These are phyloP conservation scores for Bungarus multicinctus DNA, from an alignment of 2,113 vertebrate species.

Conservation along the genomic window DNA sequence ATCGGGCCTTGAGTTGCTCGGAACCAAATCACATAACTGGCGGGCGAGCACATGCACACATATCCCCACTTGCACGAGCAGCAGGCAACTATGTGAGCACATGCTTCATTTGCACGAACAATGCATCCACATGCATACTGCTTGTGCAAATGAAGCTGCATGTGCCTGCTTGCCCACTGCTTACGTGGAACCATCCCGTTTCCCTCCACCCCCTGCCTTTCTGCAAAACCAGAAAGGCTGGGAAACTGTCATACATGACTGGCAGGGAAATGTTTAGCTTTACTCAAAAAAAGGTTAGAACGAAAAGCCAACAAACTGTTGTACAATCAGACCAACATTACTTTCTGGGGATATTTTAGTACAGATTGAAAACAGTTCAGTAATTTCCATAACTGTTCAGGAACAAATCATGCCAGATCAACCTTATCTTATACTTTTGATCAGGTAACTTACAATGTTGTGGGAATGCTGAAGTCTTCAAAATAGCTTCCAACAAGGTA, in stretches of 20 bases:
- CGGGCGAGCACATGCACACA: not conserved
- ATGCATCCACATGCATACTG: not conserved
- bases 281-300: not conserved
- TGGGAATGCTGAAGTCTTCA: not conserved
- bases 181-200: rapidly evolving
- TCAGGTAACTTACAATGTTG: not conserved
- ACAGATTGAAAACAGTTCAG: not conserved
- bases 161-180: not conserved
- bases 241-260: not conserved
- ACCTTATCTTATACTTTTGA: not conserved
- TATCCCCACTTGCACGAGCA: not conserved
- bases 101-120: not conserved
- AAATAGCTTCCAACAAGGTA: not conserved
- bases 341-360: not conserved
- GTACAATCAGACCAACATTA: not conserved
- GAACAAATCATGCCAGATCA: not conserved
- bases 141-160: not conserved
- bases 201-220: not conserved
- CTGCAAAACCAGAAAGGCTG: not conserved
- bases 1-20: not conserved
- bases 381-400: not conserved
- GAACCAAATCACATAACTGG: not conserved
- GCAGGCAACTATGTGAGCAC: not conserved
- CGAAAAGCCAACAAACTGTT: not conserved
- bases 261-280: not conserved